Conservation (phyloP, 2,888 invertebrate genomes). For the Leptinotarsa haldemani region DNA sequence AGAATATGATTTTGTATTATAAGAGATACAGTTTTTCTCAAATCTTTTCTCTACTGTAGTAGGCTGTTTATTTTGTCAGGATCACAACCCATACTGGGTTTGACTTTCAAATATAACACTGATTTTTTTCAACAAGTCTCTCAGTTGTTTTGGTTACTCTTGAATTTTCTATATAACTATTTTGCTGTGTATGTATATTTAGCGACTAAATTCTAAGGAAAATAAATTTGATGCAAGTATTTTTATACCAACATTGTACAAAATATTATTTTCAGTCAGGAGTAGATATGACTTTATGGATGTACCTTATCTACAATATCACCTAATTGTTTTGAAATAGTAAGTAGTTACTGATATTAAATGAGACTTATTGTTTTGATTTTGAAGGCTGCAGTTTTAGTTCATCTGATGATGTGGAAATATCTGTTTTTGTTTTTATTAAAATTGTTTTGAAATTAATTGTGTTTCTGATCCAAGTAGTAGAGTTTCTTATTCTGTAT, state of each 20-base stretch:
- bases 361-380: not conserved
- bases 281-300: not conserved
- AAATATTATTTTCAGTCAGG: not conserved
- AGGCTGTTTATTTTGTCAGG: not conserved
- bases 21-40: too few relatives aligned
- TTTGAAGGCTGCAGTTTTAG: not conserved
- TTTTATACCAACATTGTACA: constrained; percentile 5
- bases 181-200: not conserved
- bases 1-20: constrained; percentile 63
- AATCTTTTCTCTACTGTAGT: not conserved
- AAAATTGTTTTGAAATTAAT: constrained; percentile 9
- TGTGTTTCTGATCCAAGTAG: not conserved
- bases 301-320: not conserved
- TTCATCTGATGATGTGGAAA: not conserved
- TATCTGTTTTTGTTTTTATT: constrained; percentile 8
- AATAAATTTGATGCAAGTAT: constrained; percentile 7
- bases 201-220: not conserved
- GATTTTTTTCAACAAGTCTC: too few relatives aligned
- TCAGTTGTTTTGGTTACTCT: not conserved
- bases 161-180: not conserved
- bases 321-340: not conserved
- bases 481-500: too few relatives aligned
- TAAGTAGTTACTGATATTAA: not conserved
- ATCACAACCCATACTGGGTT: not conserved
- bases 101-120: too few relatives aligned